Evolutionary conservation across 2,888 invertebrate species (phyloP).

Genomic region (Hoplodrina ambigua): DNA sequence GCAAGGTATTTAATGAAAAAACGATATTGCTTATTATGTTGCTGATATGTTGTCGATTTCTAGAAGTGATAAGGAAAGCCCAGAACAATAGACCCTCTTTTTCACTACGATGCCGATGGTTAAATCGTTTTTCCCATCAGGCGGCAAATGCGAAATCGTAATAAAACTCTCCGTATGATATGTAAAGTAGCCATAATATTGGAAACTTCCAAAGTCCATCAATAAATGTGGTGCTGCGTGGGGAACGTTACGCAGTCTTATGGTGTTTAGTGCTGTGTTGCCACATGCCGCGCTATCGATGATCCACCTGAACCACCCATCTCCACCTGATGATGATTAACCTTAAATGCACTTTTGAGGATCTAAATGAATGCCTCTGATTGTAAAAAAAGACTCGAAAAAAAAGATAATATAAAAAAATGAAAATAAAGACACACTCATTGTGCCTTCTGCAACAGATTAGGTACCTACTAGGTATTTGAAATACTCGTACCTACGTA

Average conservation of each 20-base stretch:
- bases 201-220: conserved; percentile 90
- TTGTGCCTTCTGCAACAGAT: too few species aligned
- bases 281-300: conserved; percentile 17
- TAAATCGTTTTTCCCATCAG: conserved; percentile 84
- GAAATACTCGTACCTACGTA: too few species aligned
- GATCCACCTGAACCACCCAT: background rate
- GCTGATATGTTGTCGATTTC: conserved; percentile 25
- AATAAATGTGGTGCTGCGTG: conserved; percentile 88
- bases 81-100: conserved; percentile 68
- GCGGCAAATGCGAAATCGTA: conserved; percentile 90
- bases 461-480: too few species aligned
- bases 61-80: conserved; percentile 59
- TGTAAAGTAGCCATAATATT: conserved; percentile 90
- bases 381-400: too few species aligned
- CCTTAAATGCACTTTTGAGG: background rate
- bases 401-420: too few species aligned
- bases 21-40: background rate
- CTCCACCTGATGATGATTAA: background rate
- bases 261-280: conserved; percentile 62
- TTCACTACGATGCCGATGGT: conserved; percentile 65
- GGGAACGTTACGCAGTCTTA: conserved; percentile 80
- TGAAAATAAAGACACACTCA: too few species aligned
- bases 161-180: conserved; percentile 88
- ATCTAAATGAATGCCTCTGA: too few species aligned
- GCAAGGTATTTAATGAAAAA: conserved; percentile 8